Percentiles rank a stretch among this genome's conserved stretches.
Evolutionary conservation across 1,140 invertebrate genomes (phyloP).

Genomic region (Formica exsecta): DNA sequence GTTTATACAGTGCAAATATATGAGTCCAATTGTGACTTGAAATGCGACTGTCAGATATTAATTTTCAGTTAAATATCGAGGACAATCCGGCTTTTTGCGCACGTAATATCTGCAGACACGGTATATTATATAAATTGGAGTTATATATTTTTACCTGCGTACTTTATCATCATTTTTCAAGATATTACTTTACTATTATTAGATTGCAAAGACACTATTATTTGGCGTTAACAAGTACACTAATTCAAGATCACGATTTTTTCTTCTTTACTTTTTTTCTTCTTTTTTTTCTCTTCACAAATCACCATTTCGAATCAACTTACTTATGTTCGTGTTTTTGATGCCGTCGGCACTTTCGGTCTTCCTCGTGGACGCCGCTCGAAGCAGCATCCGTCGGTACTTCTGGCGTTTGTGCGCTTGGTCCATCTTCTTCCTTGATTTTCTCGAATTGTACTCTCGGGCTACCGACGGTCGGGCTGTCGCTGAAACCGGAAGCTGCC

Average conservation of each 20-base stretch:
- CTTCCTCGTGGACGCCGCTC: conserved; percentile 71
- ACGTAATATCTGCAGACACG: conserved; percentile 1
- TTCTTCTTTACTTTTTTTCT: neutral
- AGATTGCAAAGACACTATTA: neutral
- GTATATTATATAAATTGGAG: conserved; percentile 8
- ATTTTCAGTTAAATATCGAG: conserved; percentile 47
- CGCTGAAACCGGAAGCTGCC: conserved; percentile 82
- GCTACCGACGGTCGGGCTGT: conserved; percentile 80
- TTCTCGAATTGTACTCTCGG: conserved; percentile 86
- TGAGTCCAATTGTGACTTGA: conserved; percentile 40
- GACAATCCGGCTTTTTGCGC: neutral
- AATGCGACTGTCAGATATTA: conserved; percentile 33
- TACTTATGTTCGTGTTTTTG: conserved; percentile 86
- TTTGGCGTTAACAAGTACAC: neutral
- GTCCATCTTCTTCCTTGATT: conserved; percentile 80
- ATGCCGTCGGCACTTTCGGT: conserved; percentile 81
- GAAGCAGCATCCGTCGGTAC: too few species aligned
- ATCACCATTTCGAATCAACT: conserved; percentile 1
- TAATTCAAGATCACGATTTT: neutral
- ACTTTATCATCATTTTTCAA: neutral
- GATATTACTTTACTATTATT: neutral
- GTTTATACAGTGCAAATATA: conserved; percentile 38
- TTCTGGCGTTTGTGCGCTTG: conserved; percentile 10
- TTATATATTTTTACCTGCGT: conserved; percentile 3
- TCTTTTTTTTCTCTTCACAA: conserved; percentile 2